Percentiles rank a stretch among this genome's conserved stretches.
Evolutionary conservation across 2,888 invertebrate genomes (phyloP).

Genomic region (Tenodera sinensis): DNA sequence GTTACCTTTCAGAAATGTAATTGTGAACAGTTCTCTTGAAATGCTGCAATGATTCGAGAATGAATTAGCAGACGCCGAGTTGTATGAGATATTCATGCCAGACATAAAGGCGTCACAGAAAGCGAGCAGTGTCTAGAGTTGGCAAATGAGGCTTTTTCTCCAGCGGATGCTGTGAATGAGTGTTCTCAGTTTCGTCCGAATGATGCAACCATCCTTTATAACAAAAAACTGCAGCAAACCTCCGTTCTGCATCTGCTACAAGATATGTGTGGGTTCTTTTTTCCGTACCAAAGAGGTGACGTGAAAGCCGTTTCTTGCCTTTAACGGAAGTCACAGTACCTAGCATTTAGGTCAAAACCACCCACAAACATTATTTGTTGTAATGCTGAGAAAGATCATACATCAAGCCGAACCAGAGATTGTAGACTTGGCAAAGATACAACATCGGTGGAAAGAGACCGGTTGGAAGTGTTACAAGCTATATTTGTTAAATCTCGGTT

Average conservation of each 20-base stretch:
- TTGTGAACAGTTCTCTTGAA: too few relatives aligned
- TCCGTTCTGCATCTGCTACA: neutral
- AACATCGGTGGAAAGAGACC: neutral
- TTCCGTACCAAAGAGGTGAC: neutral
- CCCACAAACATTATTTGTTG: neutral
- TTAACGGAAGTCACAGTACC: neutral
- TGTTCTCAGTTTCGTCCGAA: neutral
- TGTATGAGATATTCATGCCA: neutral
- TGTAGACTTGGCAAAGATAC: neutral
- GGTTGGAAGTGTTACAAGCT: neutral
- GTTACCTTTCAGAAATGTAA: too few relatives aligned
- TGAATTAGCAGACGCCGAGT: too few relatives aligned
- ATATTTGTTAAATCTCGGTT: neutral
- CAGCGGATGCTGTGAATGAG: neutral
- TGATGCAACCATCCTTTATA: neutral
- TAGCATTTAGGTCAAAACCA: neutral
- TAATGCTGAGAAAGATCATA: neutral
- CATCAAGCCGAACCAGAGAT: neutral
- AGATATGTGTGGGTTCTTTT: neutral
- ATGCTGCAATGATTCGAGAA: too few relatives aligned
- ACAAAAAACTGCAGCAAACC: neutral
- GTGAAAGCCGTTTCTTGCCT: neutral
- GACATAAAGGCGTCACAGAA: neutral
- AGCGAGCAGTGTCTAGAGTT: neutral
- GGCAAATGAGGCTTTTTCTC: neutral